These are phyloP conservation scores for Willisornis vidua DNA, from an alignment of 2,113 vertebrate species.

Conservation along the genomic window DNA sequence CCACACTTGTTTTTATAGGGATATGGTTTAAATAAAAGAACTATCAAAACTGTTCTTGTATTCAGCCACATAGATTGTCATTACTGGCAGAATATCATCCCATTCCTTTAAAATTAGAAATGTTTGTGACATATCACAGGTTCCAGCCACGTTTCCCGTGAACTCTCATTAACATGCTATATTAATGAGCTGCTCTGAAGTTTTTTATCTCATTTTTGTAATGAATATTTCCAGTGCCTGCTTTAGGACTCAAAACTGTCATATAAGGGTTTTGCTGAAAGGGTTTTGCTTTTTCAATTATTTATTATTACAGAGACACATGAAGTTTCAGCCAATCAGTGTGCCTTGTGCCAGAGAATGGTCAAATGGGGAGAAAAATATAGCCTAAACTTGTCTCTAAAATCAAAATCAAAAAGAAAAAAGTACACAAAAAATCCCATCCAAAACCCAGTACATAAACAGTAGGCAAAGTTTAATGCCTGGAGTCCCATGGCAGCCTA, in stretches of 20 bases:
- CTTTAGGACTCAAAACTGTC: neutral
- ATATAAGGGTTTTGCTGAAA: neutral
- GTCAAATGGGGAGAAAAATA: neutral
- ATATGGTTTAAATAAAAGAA: conserved; percentile 74
- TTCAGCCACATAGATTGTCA: conserved; percentile 62
- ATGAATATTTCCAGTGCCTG: neutral
- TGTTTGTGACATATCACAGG: conserved; percentile 24
- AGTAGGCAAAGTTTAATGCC: neutral
- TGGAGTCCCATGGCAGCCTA: neutral
- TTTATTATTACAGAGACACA: neutral
- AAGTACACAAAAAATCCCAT: neutral
- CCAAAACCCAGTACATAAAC: neutral
- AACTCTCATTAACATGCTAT: conserved; percentile 20
- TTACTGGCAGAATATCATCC: conserved; percentile 70
- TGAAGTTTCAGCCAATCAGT: neutral
- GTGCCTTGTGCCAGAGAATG: neutral
- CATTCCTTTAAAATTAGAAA: conserved; percentile 64
- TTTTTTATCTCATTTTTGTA: neutral
- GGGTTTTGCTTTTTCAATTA: neutral
- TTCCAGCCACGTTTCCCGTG: conserved; percentile 37
- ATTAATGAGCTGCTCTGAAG: neutral
- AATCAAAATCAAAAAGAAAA: neutral
- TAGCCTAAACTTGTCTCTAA: neutral
- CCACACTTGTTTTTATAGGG: conserved; percentile 68
- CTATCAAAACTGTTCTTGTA: conserved; percentile 64